phyloP scores from a whole-genome alignment of 2,113 vertebrate species.

The Prunella himalayana region DNA sequence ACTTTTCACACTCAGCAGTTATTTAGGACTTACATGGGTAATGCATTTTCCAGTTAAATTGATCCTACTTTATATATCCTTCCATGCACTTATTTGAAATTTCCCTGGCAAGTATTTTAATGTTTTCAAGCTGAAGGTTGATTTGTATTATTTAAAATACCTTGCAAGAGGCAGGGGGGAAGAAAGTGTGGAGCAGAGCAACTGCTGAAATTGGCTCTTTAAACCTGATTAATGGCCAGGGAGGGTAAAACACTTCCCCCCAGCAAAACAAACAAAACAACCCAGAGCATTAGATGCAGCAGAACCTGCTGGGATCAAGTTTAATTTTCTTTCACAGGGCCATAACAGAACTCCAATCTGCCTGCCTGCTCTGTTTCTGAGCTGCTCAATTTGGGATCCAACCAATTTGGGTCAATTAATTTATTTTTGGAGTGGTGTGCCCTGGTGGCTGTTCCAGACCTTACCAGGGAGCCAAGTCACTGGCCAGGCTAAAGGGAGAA shows the following conservation, averaged over 20 bases:
- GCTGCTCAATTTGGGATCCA: slow-evolving; percentile 21
- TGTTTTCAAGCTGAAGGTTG: slow-evolving; percentile 14
- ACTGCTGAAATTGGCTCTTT: slow-evolving; percentile 45
- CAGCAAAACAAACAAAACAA: slow-evolving; percentile 27
- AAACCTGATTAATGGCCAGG: slow-evolving; percentile 40
- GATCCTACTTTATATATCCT: slow-evolving; percentile 9
- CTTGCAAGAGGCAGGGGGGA: not conserved
- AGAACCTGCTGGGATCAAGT: slow-evolving; percentile 22
- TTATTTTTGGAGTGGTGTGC: not conserved
- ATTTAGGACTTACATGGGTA: slow-evolving; percentile 35
- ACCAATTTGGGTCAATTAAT: slow-evolving; percentile 6
- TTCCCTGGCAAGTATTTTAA: not conserved
- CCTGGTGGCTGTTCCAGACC: not conserved
- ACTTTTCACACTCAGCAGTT: slow-evolving; percentile 44
- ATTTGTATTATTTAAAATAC: slow-evolving; percentile 26
- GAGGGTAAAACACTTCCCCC: slow-evolving; percentile 9
- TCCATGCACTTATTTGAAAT: slow-evolving; percentile 13
- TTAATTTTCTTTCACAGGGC: slow-evolving; percentile 26
- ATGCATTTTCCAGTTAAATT: slow-evolving; percentile 43
- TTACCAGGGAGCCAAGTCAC: not conserved
- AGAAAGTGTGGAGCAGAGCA: slow-evolving; percentile 4
- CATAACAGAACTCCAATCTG: slow-evolving; percentile 25
- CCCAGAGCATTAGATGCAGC: not conserved
- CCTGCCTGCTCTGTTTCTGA: not conserved
- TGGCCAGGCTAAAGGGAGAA: not conserved